These are phyloP conservation scores for Druceiella hillmani DNA, from an alignment of 2,888 invertebrate genomes.

Conservation along the genomic window DNA sequence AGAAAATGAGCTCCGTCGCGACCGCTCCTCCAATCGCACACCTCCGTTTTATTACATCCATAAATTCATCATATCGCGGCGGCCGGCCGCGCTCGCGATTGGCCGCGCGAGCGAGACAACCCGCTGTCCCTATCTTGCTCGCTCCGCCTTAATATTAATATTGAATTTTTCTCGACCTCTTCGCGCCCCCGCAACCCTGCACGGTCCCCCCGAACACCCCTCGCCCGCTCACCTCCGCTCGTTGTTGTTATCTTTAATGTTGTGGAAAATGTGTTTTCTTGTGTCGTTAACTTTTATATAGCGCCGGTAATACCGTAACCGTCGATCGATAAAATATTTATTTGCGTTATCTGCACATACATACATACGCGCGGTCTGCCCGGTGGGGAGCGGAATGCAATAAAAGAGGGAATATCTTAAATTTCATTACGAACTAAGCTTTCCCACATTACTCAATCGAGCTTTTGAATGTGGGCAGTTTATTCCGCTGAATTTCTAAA, in stretches of 20 bases:
- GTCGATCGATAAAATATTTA: too few species aligned
- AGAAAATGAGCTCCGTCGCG: conserved; percentile 51
- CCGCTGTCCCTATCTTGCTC: conserved; percentile 51
- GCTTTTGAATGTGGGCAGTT: too few species aligned
- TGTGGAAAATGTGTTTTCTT: conserved; percentile 56
- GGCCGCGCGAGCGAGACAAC: conserved; percentile 51
- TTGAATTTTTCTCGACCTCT: conserved; percentile 69
- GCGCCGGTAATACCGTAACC: conserved; percentile 54
- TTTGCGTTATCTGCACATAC: too few species aligned
- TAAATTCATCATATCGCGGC: conserved; percentile 73
- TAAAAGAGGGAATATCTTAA: too few species aligned
- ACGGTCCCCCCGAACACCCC: conserved; percentile 27
- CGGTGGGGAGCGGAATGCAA: too few species aligned
- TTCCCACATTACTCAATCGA: too few species aligned
- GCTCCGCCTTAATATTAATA: conserved; percentile 74
- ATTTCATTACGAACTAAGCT: too few species aligned
- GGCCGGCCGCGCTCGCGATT: conserved; percentile 49
- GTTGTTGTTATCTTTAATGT: conserved; percentile 56
- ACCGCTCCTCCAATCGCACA: conserved; percentile 60
- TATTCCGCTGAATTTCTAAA: too few species aligned
- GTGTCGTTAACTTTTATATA: conserved; percentile 56
- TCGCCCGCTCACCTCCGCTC: conserved; percentile 35
- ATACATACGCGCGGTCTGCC: too few species aligned
- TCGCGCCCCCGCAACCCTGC: conserved; percentile 41
- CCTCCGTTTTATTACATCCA: conserved; percentile 73